Conservation (phyloP, 2,888 invertebrate genomes). For the Sisyra terminalis region DNA sequence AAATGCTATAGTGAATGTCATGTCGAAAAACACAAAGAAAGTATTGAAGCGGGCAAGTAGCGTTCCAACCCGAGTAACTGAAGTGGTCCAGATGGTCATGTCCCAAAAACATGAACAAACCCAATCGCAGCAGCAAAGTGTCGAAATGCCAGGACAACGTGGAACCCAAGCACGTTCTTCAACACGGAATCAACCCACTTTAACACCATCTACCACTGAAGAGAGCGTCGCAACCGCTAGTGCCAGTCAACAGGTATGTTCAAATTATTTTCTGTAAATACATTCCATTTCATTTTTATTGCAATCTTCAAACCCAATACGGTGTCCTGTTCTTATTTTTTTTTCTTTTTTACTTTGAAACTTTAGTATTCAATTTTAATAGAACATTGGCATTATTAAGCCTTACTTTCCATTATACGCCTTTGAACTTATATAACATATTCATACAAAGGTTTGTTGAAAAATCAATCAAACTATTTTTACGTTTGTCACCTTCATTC, state of each 20-base stretch:
- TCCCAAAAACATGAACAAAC: slow-evolving; percentile 38
- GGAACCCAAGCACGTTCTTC: slow-evolving; percentile 15
- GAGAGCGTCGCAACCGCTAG: slow-evolving; percentile 27
- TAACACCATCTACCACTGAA: slow-evolving; percentile 39
- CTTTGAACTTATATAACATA: too few relatives aligned
- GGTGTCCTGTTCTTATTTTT: too few relatives aligned
- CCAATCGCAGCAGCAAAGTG: slow-evolving; percentile 43
- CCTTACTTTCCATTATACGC: too few relatives aligned
- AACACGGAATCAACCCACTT: slow-evolving; percentile 17
- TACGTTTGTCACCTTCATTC: too few relatives aligned
- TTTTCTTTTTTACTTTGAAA: too few relatives aligned
- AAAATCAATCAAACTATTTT: too few relatives aligned
- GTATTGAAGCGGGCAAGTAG: slow-evolving; percentile 53
- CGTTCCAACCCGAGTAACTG: slow-evolving; percentile 41
- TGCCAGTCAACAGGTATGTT: slow-evolving; percentile 16
- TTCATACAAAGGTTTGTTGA: too few relatives aligned
- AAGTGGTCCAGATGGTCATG: slow-evolving; percentile 24
- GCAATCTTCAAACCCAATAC: too few relatives aligned
- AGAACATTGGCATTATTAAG: too few relatives aligned
- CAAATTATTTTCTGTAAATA: background rate
- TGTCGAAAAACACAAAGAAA: slow-evolving; percentile 21
- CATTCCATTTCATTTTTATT: too few relatives aligned
- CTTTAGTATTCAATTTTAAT: too few relatives aligned
- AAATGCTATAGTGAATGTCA: slow-evolving; percentile 21
- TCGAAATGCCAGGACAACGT: slow-evolving; percentile 23